Base-by-base conservation (phyloP, 2,797 vertebrate genomes). In the Streptopelia turtur region DNA sequence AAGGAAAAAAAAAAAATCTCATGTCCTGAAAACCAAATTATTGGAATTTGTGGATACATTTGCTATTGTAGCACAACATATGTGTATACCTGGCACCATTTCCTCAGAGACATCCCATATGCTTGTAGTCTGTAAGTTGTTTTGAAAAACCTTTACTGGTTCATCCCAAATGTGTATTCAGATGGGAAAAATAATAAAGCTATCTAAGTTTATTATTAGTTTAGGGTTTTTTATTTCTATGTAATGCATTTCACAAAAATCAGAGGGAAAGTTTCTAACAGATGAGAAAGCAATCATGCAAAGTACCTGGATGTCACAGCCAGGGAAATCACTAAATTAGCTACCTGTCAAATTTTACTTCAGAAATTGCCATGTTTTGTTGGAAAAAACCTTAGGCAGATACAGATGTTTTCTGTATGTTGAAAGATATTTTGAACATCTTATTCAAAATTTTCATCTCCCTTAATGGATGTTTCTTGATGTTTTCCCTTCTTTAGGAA, bases 41-140 rank as follows among this genome's bases (percentile, higher is more conserved):
- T 85, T 3, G 0, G 74, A 53, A 24, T 7, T 11, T 0, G 0
- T 80, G 79, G 79, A 75, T 83, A 9, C 45, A 64, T 94, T 90
- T 71, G 72, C 72, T 83, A 13, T 35, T 91, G 79, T 69, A 81
- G 9, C 59, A 37, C 76, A 81, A 12, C 92, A 93, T 84, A 90
- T 79, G 92, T 68, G 52, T 72, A 52, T 80, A 87, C 61, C 55
- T 95, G 87, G 94, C 94, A 94, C 72, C 53, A 14, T 60, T 87
- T 95, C 65, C 66, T 92, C 84, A 68, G 87, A 94, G 89, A 69
- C 72, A 35, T 50, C 72, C 87, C 89, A 83, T 91, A 83, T 94
- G 78, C 50, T 89, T 87, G 37, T 65, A 86, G 59, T 93, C 78
- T 93, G 82, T 22, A 77, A 89, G 43, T 61, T 93, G 88, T 85